phyloP scores from a whole-genome alignment of 2,113 vertebrate genomes.

The Rhineura floridana region DNA sequence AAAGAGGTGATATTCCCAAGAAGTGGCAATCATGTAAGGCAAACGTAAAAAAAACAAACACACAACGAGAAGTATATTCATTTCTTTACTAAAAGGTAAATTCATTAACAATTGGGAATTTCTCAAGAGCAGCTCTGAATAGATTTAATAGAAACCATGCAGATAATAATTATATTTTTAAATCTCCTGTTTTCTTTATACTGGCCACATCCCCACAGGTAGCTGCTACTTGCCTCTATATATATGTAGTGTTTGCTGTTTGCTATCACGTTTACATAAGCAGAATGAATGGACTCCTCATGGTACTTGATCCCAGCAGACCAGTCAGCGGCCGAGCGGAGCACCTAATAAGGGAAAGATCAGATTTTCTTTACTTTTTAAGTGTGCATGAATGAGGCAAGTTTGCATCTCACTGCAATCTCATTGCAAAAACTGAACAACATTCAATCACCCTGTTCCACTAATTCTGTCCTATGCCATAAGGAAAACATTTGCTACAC shows the following conservation, averaged over 20 bases:
- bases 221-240: constrained; percentile 83
- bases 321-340: constrained; percentile 94
- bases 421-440: background rate
- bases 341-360: constrained; percentile 75
- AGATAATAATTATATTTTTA: background rate
- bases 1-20: background rate
- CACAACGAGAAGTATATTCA: background rate
- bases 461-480: background rate
- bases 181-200: background rate
- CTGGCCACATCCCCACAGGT: background rate
- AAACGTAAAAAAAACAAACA: too few relatives aligned
- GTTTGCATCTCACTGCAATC: background rate
- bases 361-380: background rate
- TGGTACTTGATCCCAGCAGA: constrained; percentile 95
- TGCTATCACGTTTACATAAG: constrained; percentile 84
- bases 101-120: background rate
- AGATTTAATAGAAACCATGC: background rate
- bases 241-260: constrained; percentile 94
- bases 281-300: constrained; percentile 94
- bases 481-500: background rate
- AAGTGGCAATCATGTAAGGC: background rate
- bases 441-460: background rate
- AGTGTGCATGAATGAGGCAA: background rate
- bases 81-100: background rate
- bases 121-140: background rate